Percentiles rank a stretch among this genome's conserved stretches.
Evolutionary conservation across 2,888 invertebrate genomes (phyloP).

Genomic region (Plemyria rubiginata): DNA sequence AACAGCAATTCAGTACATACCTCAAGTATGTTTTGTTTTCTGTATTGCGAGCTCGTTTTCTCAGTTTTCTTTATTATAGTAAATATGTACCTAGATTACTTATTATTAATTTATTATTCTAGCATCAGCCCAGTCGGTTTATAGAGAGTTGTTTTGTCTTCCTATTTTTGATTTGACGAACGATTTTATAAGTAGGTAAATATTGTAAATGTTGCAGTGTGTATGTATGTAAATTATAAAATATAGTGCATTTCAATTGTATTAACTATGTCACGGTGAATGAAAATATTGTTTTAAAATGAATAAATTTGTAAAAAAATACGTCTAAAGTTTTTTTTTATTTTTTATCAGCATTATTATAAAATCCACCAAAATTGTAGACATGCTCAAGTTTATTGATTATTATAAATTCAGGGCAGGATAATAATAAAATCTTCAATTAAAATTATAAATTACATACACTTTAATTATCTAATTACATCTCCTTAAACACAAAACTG

Average conservation of each 20-base stretch:
- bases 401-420: neutral
- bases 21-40: too few species aligned
- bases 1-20: too few species aligned
- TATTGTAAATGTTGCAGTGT: conserved; percentile 39
- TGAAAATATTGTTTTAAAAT: conserved; percentile 1
- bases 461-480: conserved; percentile 60
- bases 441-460: conserved; percentile 74
- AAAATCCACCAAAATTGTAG: neutral
- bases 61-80: too few species aligned
- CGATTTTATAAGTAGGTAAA: conserved; percentile 45
- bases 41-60: too few species aligned
- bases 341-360: neutral
- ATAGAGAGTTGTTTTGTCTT: neutral
- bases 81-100: neutral
- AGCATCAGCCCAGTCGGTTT: neutral
- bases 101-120: neutral
- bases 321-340: neutral
- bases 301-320: neutral
- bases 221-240: conserved; percentile 43
- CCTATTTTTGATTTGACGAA: conserved; percentile 6
- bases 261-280: neutral
- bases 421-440: conserved; percentile 60
- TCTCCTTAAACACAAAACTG: conserved; percentile 54
- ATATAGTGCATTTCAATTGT: conserved; percentile 3
- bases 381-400: neutral